phyloP scores from a whole-genome alignment of 1,140 invertebrate species.

The Micrasema longulum region DNA sequence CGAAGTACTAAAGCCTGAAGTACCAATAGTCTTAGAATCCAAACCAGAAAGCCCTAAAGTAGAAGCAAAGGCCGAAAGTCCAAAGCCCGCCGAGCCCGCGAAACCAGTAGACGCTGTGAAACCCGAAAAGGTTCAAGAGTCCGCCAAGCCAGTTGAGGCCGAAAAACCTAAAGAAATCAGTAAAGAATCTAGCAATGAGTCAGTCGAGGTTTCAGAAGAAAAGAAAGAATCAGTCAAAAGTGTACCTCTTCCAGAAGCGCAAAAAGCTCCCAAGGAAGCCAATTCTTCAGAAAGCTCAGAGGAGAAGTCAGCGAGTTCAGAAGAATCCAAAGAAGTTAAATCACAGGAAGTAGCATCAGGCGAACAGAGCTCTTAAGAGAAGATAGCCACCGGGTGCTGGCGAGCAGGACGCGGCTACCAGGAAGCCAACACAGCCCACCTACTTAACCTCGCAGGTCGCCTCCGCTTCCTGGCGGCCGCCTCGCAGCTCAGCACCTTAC shows the following conservation, averaged over 20 bases:
- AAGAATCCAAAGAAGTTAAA: constrained; percentile 45
- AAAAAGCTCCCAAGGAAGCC: constrained; percentile 23
- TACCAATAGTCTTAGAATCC: constrained; percentile 12
- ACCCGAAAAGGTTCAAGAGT: constrained; percentile 1
- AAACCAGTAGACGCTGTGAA: neutral
- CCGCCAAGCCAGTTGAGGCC: constrained; percentile 1
- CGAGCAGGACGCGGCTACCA: constrained; percentile 24
- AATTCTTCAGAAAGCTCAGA: constrained; percentile 47
- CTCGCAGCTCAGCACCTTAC: constrained; percentile 27
- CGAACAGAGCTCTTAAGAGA: constrained; percentile 39
- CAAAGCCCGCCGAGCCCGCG: neutral
- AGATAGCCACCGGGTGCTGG: constrained; percentile 20
- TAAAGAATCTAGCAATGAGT: constrained; percentile 28
- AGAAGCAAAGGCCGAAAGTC: neutral
- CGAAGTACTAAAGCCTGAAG: constrained; percentile 14
- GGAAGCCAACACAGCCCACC: constrained; percentile 39
- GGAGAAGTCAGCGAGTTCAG: constrained; percentile 42
- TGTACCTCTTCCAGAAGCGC: constrained; percentile 11
- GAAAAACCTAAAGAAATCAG: constrained; percentile 4
- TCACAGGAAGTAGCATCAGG: constrained; percentile 42
- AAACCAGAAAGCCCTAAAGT: constrained; percentile 10
- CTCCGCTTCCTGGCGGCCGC: constrained; percentile 22
- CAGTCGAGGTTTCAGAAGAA: constrained; percentile 16
- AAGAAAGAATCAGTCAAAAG: constrained; percentile 20
- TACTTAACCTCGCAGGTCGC: constrained; percentile 35